A percentile compares a stretch with the other conserved stretches of the same genome.
Conservation (phyloP, 1,140 invertebrate species). For the Luehdorfia chinensis region DNA sequence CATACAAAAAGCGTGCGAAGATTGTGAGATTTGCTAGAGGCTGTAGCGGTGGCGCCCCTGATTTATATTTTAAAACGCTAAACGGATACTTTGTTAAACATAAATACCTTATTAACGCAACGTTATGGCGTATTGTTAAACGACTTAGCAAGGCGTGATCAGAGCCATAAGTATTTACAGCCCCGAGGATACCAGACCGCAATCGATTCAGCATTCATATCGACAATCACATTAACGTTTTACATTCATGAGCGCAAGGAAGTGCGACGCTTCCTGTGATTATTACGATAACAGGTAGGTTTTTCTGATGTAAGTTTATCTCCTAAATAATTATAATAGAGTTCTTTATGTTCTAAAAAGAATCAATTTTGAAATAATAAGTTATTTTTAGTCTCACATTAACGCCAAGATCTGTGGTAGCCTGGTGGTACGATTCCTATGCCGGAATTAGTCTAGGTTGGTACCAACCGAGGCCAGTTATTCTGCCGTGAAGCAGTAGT, state of each 20-base stretch:
- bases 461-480: too few relatives aligned
- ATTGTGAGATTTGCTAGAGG: slow-evolving; percentile 32
- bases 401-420: too few relatives aligned
- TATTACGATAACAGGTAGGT: background rate
- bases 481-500: too few relatives aligned
- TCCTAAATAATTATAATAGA: too few relatives aligned
- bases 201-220: slow-evolving; percentile 32
- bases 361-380: too few relatives aligned
- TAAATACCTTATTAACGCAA: slow-evolving; percentile 40
- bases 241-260: slow-evolving; percentile 27
- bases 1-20: slow-evolving; percentile 31
- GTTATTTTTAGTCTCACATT: too few relatives aligned
- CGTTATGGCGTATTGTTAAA: slow-evolving; percentile 27
- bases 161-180: slow-evolving; percentile 12
- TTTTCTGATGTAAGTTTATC: too few relatives aligned
- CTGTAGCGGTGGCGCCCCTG: slow-evolving; percentile 34
- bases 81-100: slow-evolving; percentile 34
- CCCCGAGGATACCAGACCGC: slow-evolving; percentile 28
- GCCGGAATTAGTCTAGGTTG: too few relatives aligned
- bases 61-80: slow-evolving; percentile 40
- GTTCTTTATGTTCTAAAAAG: too few relatives aligned
- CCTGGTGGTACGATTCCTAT: too few relatives aligned
- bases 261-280: slow-evolving; percentile 25
- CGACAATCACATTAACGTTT: slow-evolving; percentile 31
- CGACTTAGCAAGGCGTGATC: slow-evolving; percentile 24